Base-by-base conservation (phyloP, 2,888 invertebrate genomes). In the Biston stratarius region DNA sequence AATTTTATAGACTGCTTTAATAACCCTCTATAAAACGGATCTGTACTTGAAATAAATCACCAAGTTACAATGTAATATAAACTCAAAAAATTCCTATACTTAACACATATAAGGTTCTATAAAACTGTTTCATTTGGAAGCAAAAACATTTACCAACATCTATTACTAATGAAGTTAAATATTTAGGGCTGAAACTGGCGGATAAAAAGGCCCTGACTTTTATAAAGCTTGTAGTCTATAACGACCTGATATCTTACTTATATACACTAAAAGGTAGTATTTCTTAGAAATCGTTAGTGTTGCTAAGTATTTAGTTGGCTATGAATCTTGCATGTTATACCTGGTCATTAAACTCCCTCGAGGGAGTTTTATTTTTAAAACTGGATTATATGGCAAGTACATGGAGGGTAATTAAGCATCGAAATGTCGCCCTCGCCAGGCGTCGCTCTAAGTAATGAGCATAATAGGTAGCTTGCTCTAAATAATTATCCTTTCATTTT, bases 381-480 rank as follows among this genome's bases (percentile, higher is more conserved):
- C 81, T 78, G 78, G 87, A 84, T 88, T 89, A 88, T 86, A 83
- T 76, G 80, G 75, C 70, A 61, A 84, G 88, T 89, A 88, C 86
- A 83, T 76, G 80, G 75, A 71, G 61, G 84, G 88, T 91, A 91
- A 92, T 91, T 91, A 91, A 91, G 86, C 87, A 90, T 86, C 85
- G 84, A 88, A 89, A 89, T 88, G 88, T 89, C 86, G 83, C 80
- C 77, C 78, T 77, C 73, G 69, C 64, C 73, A 86, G 87, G 88
- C 88, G 86, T 88, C 83, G 84, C 78, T 75, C 78, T 87, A 87
- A 89, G 85, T 87, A 87, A 89, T 88, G 83, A 81, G 79, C 75
- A 66, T 75, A 75, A 72, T 1, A 38, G 52, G 38, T 72, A 76
- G 76, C 75, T 79, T 76, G 76, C 73, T 72, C 74, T 74, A 73